A percentile compares a stretch with the other conserved stretches of the same genome.
phyloP scores from a whole-genome alignment of 2,113 vertebrate genomes.

The Colossoma macropomum region DNA sequence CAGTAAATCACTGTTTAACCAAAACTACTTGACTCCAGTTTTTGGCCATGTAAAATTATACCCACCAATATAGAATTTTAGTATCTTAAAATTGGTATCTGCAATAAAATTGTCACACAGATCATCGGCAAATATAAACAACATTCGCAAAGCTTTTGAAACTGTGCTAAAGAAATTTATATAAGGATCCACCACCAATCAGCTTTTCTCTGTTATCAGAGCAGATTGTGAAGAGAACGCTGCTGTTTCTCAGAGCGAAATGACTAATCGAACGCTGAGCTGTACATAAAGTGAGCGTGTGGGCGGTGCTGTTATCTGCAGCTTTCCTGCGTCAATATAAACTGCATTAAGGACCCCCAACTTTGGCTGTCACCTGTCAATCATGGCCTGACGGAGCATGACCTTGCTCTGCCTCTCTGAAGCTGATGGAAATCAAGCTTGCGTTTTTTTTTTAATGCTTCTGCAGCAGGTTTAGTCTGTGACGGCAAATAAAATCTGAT shows the following conservation, averaged over 20 bases:
- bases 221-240: no score
- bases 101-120: no score
- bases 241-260: neutral
- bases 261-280: neutral
- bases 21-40: no score
- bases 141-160: no score
- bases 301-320: slow-evolving; percentile 37
- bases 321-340: slow-evolving; percentile 65
- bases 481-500: slow-evolving; percentile 67
- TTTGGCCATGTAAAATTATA: no score
- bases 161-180: no score
- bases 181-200: no score
- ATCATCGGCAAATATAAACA: no score
- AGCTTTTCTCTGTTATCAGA: no score
- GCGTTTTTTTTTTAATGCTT: slow-evolving; percentile 64
- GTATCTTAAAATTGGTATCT: no score
- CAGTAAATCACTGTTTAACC: no score
- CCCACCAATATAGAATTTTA: no score
- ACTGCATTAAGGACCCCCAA: slow-evolving; percentile 63
- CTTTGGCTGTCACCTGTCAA: slow-evolving; percentile 74
- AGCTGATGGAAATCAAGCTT: slow-evolving; percentile 65
- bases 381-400: slow-evolving; percentile 68
- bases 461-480: slow-evolving; percentile 55
- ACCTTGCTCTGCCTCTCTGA: slow-evolving; percentile 71
- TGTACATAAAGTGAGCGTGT: neutral